Percentiles rank a stretch among this genome's conserved stretches.
Conservation (phyloP, 2,797 vertebrate genomes). For the Mormyrus proboscirostris region DNA sequence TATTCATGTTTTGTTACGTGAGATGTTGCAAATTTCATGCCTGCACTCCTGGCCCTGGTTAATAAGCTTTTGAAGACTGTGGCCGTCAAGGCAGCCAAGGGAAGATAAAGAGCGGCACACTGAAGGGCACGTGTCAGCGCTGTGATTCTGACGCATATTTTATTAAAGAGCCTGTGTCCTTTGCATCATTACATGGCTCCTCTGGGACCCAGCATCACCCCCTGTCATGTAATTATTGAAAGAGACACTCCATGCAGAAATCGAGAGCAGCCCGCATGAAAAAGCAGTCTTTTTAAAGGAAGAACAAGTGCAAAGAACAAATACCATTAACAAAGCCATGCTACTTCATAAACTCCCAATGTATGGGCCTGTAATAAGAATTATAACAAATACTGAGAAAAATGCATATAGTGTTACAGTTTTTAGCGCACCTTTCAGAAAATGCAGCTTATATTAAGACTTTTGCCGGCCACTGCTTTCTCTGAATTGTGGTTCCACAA, state of each 20-base stretch:
- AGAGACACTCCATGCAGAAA: slow-evolving; percentile 16
- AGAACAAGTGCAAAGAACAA: slow-evolving; percentile 15
- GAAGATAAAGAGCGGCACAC: neutral
- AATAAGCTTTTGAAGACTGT: slow-evolving; percentile 16
- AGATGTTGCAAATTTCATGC: neutral
- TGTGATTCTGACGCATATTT: slow-evolving; percentile 13
- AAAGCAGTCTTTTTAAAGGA: slow-evolving; percentile 21
- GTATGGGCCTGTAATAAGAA: neutral
- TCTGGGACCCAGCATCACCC: neutral
- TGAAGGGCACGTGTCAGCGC: neutral
- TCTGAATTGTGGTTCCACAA: neutral
- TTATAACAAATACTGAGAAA: slow-evolving; percentile 7
- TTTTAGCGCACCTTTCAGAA: neutral
- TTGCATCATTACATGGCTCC: slow-evolving; percentile 3
- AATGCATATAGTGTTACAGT: neutral
- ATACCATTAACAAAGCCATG: neutral
- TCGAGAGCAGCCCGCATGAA: neutral
- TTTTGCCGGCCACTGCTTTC: neutral
- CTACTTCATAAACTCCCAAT: neutral
- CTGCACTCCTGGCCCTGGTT: slow-evolving; percentile 9
- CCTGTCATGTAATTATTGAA: slow-evolving; percentile 25
- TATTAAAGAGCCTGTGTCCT: slow-evolving; percentile 23
- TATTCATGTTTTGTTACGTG: slow-evolving; percentile 18
- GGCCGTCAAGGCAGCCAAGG: neutral
- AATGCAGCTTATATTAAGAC: neutral